Conservation (phyloP, 2,797 vertebrate species). For the Enteromius thamalakanensis region DNA sequence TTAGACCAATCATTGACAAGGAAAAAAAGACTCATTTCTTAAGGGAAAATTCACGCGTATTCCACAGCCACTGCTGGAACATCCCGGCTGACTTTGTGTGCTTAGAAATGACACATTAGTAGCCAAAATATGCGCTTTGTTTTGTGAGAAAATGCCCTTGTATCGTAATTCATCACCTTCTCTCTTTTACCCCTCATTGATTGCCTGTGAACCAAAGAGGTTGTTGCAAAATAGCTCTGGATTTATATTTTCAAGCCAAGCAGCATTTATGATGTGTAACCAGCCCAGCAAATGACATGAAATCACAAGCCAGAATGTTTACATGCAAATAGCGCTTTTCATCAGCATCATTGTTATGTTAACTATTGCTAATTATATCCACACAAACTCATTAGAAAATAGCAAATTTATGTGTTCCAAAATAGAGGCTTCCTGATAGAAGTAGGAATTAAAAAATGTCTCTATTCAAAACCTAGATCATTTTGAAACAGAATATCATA, state of each 20-base stretch:
- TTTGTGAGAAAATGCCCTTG: conserved; percentile 56
- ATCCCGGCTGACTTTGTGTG: conserved; percentile 1
- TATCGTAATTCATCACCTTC: conserved; percentile 42
- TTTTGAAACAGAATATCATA: neutral
- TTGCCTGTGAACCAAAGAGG: conserved; percentile 54
- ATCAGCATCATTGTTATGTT: conserved; percentile 19
- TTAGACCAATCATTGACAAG: conserved; percentile 29
- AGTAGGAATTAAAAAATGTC: neutral
- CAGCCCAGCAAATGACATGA: conserved; percentile 41
- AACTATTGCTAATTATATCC: conserved; percentile 28
- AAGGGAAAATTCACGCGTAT: neutral
- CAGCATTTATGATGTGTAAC: conserved; percentile 54
- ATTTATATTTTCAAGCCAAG: conserved; percentile 49
- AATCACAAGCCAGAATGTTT: conserved; percentile 17
- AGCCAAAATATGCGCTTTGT: conserved; percentile 51
- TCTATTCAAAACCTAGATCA: neutral
- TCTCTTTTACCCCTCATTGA: conserved; percentile 57
- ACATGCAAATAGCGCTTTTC: conserved; percentile 24
- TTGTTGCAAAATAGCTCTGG: conserved; percentile 53
- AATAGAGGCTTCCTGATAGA: conserved; percentile 12
- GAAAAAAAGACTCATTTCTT: conserved; percentile 33
- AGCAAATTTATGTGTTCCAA: conserved; percentile 5
- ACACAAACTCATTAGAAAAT: conserved; percentile 11
- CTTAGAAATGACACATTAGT: conserved; percentile 39
- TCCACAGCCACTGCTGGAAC: conserved; percentile 14